Percentiles rank a stretch among this genome's conserved stretches.
These are phyloP conservation scores for Stictocephala bisonia DNA, from an alignment of 2,888 invertebrate genomes.

Conservation along the genomic window DNA sequence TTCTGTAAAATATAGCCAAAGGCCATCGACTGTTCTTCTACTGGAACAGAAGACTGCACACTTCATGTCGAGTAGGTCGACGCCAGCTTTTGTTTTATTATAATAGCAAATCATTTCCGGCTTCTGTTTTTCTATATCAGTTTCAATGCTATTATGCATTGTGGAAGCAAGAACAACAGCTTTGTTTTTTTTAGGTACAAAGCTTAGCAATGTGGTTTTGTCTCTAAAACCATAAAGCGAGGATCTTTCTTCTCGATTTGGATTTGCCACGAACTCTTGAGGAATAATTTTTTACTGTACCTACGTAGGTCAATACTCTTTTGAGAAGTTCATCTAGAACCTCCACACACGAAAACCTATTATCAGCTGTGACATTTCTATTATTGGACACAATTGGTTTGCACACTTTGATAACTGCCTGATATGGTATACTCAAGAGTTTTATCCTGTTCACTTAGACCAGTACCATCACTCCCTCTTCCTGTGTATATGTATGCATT, in stretches of 20 bases:
- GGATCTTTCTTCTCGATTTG: conserved; percentile 15
- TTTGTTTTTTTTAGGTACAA: too few species aligned
- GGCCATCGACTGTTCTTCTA: too few species aligned
- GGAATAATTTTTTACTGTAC: conserved; percentile 49
- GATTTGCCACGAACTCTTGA: conserved; percentile 43
- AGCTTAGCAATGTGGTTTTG: too few species aligned
- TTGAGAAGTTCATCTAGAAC: conserved; percentile 52
- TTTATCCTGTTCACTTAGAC: conserved; percentile 56
- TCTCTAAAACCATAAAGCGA: conserved; percentile 48
- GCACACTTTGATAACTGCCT: conserved; percentile 57
- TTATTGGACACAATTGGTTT: conserved; percentile 58
- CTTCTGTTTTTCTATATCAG: background rate
- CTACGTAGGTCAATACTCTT: conserved; percentile 43
- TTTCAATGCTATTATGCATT: conserved; percentile 33
- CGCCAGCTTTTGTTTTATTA: conserved; percentile 22
- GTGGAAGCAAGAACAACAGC: conserved; percentile 45
- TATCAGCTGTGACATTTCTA: conserved; percentile 60
- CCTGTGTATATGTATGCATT: conserved; percentile 59
- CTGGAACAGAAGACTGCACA: conserved; percentile 19
- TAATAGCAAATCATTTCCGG: conserved; percentile 29
- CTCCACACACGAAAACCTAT: conserved; percentile 61
- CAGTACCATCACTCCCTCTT: conserved; percentile 58
- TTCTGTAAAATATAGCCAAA: too few species aligned
- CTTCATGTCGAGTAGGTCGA: conserved; percentile 20
- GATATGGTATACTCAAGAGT: conserved; percentile 58